Evolutionary conservation across 1,140 invertebrate genomes (phyloP).

Genomic region (Carposina sasakii): DNA sequence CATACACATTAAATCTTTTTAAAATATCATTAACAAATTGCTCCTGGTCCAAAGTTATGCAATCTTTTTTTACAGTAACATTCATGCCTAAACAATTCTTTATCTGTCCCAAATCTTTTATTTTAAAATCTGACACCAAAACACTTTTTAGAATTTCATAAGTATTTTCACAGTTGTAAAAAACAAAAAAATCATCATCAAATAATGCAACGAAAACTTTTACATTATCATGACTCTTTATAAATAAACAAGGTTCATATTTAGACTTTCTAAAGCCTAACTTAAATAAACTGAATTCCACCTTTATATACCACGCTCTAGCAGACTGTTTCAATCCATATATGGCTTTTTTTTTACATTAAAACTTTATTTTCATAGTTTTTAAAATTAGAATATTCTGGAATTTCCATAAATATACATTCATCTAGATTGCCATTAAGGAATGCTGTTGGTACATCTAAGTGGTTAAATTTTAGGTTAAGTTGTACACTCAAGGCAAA

Average conservation of each 20-base stretch:
- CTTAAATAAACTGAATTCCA: slow-evolving; percentile 20
- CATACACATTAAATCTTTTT: slow-evolving; percentile 21
- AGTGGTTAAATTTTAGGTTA: slow-evolving; percentile 23
- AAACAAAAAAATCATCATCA: slow-evolving; percentile 30
- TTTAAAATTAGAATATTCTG: slow-evolving; percentile 16
- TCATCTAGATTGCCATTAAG: slow-evolving; percentile 24
- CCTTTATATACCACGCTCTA: slow-evolving; percentile 25
- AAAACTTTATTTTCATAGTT: too few relatives aligned
- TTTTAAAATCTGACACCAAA: too few relatives aligned
- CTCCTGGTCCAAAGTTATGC: slow-evolving; percentile 17
- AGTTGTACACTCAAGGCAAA: slow-evolving; percentile 23
- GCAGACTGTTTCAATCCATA: slow-evolving; percentile 33
- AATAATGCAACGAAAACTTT: slow-evolving; percentile 26
- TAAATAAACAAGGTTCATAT: slow-evolving; percentile 22
- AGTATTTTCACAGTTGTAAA: slow-evolving; percentile 21
- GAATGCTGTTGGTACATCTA: slow-evolving; percentile 27
- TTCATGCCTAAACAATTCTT: slow-evolving; percentile 25
- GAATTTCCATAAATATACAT: slow-evolving; percentile 28
- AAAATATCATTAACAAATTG: slow-evolving; percentile 22
- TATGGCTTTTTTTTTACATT: slow-evolving; percentile 24
- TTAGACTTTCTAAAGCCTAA: slow-evolving; percentile 24
- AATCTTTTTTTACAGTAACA: slow-evolving; percentile 14
- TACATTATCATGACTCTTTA: slow-evolving; percentile 14
- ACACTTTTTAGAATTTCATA: too few relatives aligned
- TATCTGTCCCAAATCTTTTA: slow-evolving; percentile 17